Evolutionary conservation across 2,888 invertebrate species (phyloP), one percentile per base, ranked within the genome.

Genomic region (Lingula anatina): DNA sequence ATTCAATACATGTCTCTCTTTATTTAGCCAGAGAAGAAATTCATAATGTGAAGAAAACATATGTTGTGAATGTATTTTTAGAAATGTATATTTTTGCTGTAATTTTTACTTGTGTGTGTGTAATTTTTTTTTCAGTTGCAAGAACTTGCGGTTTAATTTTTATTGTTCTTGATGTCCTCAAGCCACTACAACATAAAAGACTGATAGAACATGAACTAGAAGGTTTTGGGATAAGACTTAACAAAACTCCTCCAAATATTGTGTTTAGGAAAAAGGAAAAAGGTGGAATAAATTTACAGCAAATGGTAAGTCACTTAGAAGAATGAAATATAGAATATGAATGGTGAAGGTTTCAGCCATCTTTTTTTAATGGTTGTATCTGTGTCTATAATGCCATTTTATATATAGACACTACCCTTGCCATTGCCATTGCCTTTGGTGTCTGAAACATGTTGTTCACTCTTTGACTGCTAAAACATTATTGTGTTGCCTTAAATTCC

Each of bases 171-270:
- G 99, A 99, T 73, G 97, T 97, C 0, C 80, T 99, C 26, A 99
- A 99, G 75, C 99, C 99, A 0, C 79, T 99, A 52, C 90, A 90
- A 52, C 99, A 99, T 75, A 99, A 99, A 78, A 86, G 87, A 67
- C 81, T 99, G 2, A 84, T 99, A 45, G 99, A 99, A 78, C 90
- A 94, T 68, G 99, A 99, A 80, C 83, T 99, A 81, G 99, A 99
- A 82, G 99, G 99, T 20, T 99, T 99, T 71, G 99, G 99, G 0
- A 84, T 99, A 47, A 82, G 99, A 55, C 81, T 83, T 9, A 99
- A 99, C 78, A 95, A 96, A 73, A 86, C 89, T 62, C 99, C 99
- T 4, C 99, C 99, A 24, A 96, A 96, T 77, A 97, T 99, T 72
- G 86, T 87, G 57, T 97, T 90, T 76, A 85, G 90, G 66, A 90